These are phyloP conservation scores for Julus scandinavius DNA, from an alignment of 2,888 invertebrate genomes.

Conservation along the genomic window DNA sequence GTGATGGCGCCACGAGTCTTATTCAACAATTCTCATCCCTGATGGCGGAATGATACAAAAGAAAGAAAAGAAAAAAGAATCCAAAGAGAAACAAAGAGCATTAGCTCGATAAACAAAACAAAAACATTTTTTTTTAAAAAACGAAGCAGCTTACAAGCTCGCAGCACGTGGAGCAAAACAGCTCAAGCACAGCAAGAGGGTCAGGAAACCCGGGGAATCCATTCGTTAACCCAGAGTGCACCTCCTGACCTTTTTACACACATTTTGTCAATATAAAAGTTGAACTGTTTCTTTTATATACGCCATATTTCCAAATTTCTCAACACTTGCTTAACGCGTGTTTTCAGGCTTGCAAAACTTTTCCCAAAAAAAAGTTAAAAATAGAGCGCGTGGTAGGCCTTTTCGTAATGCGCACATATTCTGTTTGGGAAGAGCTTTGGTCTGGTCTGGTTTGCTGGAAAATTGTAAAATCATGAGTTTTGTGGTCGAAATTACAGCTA, in stretches of 20 bases:
- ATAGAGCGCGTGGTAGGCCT: conserved; percentile 3
- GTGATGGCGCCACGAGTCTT: not conserved
- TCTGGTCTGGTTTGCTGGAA: conserved; percentile 3
- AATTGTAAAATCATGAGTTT: not conserved
- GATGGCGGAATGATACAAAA: not conserved
- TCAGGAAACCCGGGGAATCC: not conserved
- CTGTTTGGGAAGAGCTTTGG: not conserved
- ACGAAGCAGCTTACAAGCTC: conserved; percentile 3
- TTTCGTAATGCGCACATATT: not conserved
- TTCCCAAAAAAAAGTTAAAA: conserved; percentile 1
- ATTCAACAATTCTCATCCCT: not conserved
- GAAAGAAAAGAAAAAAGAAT: not conserved
- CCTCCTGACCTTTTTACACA: not conserved
- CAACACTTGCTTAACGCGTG: conserved; percentile 12
- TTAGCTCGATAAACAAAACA: not conserved
- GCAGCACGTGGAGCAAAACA: not conserved
- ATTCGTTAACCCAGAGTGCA: conserved; percentile 12
- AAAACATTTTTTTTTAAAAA: not conserved
- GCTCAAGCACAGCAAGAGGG: not conserved
- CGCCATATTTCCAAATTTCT: conserved; percentile 17
- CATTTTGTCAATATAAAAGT: not conserved
- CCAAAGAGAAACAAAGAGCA: not conserved
- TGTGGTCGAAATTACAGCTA: not conserved
- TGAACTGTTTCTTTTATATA: not conserved
- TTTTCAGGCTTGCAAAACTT: conserved; percentile 25